These are phyloP conservation scores for Nothocercus julius DNA, from an alignment of 2,113 vertebrate genomes.

Conservation along the genomic window DNA sequence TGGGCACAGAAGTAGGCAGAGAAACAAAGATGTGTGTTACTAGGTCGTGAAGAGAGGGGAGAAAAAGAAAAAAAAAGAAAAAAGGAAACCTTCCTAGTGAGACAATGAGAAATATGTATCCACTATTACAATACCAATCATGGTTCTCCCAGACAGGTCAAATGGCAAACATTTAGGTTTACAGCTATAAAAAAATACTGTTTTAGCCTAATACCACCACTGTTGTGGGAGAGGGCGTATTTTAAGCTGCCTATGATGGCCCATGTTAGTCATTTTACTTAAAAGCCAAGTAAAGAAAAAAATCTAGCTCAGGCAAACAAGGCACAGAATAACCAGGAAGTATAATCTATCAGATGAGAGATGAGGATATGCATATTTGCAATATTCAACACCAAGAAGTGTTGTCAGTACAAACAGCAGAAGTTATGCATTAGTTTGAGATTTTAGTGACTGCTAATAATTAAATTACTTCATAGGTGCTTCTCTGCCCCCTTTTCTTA, in stretches of 20 bases:
- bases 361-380: not conserved
- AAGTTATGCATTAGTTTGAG: not conserved
- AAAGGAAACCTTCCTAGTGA: not conserved
- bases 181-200: not conserved
- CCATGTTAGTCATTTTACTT: not conserved
- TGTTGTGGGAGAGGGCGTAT: not conserved
- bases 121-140: not conserved
- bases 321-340: rapidly evolving
- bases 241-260: constrained; percentile 6
- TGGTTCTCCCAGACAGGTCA: not conserved
- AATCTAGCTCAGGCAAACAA: not conserved
- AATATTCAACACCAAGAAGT: constrained; percentile 11
- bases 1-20: not conserved
- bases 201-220: not conserved
- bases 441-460: not conserved
- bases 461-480: not conserved
- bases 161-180: not conserved
- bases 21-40: not conserved
- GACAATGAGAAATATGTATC: not conserved
- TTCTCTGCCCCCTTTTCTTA: not conserved
- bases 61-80: not conserved
- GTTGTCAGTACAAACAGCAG: not conserved
- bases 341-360: not conserved
- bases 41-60: not conserved
- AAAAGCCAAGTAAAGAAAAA: not conserved